Base-by-base conservation (phyloP, 2,888 invertebrate genomes). In the Andrena dorsata region DNA sequence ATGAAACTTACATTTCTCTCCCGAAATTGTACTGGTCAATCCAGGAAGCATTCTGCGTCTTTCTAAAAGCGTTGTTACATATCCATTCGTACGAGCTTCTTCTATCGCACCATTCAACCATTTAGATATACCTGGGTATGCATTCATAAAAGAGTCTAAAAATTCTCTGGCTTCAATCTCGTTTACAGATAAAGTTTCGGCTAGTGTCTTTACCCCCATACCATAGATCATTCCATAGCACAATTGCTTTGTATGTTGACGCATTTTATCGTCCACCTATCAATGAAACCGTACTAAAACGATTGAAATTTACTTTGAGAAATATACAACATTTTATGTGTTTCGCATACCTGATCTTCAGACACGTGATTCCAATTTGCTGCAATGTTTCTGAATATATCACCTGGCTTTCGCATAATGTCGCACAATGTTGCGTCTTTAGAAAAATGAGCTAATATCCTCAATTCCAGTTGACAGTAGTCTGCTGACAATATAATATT, bases 151-250 rank as follows among this genome's bases (percentile, higher is more conserved):
- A 69, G 96, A 96, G 76, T 97, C 96, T 92, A 97, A 96, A 93
- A 99, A 97, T 69, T 95, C 94, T 2, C 95, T 95, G 0, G 99
- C 99, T 90, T 98, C 97, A 64, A 96, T 94, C 93, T 97, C 97
- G 0, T 95, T 95, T 10, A 98, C 96, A 75, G 96, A 96, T 49
- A 99, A 94, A 84, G 97, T 96, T 80, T 97, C 97, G 0, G 97
- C 96, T 41, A 99, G 94, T 0, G 97, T 95, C 90, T 96, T 97
- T 78, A 96, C 95, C 2, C 99, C 98, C 97, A 99, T 99, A 7
- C 99, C 99, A 93, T 99, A 99, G 76, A 99, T 97, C 90, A 99
- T 98, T 6, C 98, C 99, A 94, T 99, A 99, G 93, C 98, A 98
- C 41, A 99, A 96, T 94, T 98, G 96, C 94, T 99, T 98, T 4